Percentiles rank a stretch among this genome's conserved stretches.
Evolutionary conservation across 92 coral and sea anemone species (phyloP).

Genomic region (Epizoanthus stellaris): DNA sequence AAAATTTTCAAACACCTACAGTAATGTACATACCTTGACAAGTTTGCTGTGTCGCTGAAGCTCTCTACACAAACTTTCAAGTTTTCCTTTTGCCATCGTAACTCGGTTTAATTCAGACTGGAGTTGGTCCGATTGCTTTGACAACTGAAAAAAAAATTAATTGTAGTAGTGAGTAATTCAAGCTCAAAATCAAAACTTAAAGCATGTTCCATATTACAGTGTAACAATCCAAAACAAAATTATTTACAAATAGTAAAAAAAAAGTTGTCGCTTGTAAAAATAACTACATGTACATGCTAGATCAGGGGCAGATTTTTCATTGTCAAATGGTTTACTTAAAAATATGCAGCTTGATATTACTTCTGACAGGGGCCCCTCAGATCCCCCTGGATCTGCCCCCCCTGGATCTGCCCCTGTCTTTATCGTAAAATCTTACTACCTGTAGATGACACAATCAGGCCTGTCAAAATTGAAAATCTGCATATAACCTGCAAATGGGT

Average conservation of each 20-base stretch:
- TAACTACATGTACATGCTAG: too few species aligned
- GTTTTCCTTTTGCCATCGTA: slow-evolving; percentile 89
- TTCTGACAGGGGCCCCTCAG: too few species aligned
- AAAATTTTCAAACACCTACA: background rate
- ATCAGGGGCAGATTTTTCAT: background rate
- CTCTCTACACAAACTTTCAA: slow-evolving; percentile 96
- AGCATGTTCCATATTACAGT: too few species aligned
- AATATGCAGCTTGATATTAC: background rate
- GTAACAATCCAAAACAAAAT: too few species aligned
- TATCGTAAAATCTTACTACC: too few species aligned
- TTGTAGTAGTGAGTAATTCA: background rate
- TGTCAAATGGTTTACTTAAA: background rate
- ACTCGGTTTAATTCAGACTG: slow-evolving; percentile 94
- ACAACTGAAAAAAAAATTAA: slow-evolving; percentile 50
- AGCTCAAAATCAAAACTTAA: background rate
- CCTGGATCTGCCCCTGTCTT: too few species aligned
- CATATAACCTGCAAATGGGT: too few species aligned
- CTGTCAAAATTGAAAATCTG: too few species aligned
- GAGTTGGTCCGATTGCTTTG: slow-evolving; percentile 83
- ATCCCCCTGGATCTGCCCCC: too few species aligned
- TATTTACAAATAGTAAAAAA: too few species aligned
- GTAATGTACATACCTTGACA: slow-evolving; percentile 75
- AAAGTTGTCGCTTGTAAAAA: too few species aligned
- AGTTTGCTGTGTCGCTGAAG: slow-evolving; percentile 96
- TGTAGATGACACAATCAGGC: too few species aligned